A percentile compares a stretch with the other conserved stretches of the same genome.
phyloP scores from a whole-genome alignment of 2,113 vertebrate species.

The Mirounga angustirostris region DNA sequence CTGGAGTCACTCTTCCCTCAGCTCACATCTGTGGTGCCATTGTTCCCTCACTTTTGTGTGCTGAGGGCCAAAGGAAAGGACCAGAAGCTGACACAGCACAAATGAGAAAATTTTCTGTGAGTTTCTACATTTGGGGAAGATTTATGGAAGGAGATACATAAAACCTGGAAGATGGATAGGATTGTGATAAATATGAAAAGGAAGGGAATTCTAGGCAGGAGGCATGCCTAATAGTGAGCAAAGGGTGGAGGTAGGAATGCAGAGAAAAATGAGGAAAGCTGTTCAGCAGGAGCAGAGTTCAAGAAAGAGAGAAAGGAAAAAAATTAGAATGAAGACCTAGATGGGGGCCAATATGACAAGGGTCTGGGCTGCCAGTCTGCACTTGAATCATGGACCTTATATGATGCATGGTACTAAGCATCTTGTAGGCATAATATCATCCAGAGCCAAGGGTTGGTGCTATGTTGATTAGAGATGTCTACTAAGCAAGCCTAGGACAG shows the following conservation, averaged over 20 bases:
- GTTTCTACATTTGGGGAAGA: background rate
- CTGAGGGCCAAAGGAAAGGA: background rate
- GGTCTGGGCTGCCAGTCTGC: background rate
- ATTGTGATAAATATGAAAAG: background rate
- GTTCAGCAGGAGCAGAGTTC: background rate
- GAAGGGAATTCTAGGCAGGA: background rate
- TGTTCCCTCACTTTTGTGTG: background rate
- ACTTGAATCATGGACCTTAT: background rate
- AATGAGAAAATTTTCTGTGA: background rate
- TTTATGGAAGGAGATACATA: background rate
- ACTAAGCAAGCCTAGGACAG: background rate
- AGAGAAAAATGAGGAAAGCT: background rate
- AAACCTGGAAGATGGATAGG: background rate
- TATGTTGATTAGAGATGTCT: background rate
- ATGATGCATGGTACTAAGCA: background rate
- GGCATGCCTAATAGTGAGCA: background rate
- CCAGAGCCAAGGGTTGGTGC: background rate
- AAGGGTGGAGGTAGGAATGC: background rate
- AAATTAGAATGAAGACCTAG: background rate
- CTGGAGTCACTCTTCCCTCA: background rate
- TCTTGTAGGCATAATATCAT: background rate
- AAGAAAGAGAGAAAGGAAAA: background rate
- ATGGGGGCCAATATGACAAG: background rate
- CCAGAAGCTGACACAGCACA: background rate
- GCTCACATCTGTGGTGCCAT: fast-evolving